phyloP scores from a whole-genome alignment of 2,113 vertebrate species.

The Miniopterus natalensis region DNA sequence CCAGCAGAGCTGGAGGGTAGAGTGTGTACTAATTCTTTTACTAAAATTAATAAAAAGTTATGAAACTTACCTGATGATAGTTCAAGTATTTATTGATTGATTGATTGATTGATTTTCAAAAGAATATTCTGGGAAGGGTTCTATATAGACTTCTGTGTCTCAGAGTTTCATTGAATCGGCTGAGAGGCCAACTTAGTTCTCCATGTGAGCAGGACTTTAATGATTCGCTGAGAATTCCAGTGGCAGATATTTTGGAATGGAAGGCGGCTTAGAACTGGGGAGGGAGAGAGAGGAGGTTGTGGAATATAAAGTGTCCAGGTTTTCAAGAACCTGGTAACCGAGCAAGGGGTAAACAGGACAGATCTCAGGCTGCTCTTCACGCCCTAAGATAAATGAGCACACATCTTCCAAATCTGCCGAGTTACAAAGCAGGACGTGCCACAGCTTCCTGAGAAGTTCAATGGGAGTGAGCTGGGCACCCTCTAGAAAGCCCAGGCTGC shows the following conservation, averaged over 20 bases:
- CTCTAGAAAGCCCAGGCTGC: rapidly evolving
- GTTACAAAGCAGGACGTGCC: background rate
- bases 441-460: background rate
- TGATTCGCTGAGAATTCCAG: background rate
- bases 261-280: background rate
- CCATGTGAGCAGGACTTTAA: background rate
- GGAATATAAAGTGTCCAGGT: background rate
- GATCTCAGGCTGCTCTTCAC: background rate
- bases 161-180: background rate
- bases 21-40: background rate
- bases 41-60: constrained; percentile 11
- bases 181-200: constrained; percentile 21
- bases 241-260: background rate
- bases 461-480: background rate
- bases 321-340: background rate
- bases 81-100: background rate
- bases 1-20: background rate
- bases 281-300: background rate
- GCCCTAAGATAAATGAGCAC: background rate
- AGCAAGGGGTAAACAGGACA: background rate
- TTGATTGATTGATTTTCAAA: constrained; percentile 13
- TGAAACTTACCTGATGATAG: background rate
- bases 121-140: background rate
- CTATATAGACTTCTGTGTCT: background rate
- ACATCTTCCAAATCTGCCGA: background rate